Conservation (phyloP, 2,113 vertebrate genomes). For the Aptenodytes patagonicus region DNA sequence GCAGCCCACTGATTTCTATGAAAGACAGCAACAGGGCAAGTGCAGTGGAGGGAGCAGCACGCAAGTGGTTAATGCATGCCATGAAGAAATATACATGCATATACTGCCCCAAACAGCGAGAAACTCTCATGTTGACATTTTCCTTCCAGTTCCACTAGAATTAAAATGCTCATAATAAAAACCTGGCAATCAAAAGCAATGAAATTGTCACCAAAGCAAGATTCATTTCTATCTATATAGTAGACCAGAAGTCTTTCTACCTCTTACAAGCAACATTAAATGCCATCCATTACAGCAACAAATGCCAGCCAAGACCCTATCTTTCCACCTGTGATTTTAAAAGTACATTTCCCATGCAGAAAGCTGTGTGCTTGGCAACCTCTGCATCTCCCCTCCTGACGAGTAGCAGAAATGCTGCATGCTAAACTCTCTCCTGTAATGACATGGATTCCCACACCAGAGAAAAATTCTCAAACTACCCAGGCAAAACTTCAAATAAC, state of each 20-base stretch:
- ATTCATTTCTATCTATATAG: not conserved
- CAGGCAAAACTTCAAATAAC: conserved; percentile 62
- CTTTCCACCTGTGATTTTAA: conserved; percentile 36
- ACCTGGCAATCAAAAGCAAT: not conserved
- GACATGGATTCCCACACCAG: conserved; percentile 20
- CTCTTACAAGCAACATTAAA: not conserved
- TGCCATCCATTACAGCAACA: not conserved
- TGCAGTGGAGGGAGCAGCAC: not conserved
- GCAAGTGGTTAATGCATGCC: not conserved
- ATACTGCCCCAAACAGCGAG: not conserved
- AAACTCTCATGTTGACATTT: not conserved
- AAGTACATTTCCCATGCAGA: conserved; percentile 48
- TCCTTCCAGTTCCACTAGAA: not conserved
- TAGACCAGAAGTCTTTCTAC: conserved; percentile 4
- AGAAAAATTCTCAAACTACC: conserved; percentile 26
- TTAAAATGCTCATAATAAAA: conserved; percentile 3
- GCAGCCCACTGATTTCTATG: not conserved
- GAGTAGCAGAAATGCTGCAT: conserved; percentile 44
- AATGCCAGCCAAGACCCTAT: not conserved
- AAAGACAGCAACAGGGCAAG: conserved; percentile 19
- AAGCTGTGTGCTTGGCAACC: conserved; percentile 53
- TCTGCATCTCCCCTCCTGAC: conserved; percentile 49
- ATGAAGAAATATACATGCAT: not conserved
- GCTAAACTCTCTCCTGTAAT: conserved; percentile 46
- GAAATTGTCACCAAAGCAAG: not conserved